These are phyloP conservation scores for Tricholauxania praeusta DNA, from an alignment of 2,888 invertebrate species.

Conservation along the genomic window DNA sequence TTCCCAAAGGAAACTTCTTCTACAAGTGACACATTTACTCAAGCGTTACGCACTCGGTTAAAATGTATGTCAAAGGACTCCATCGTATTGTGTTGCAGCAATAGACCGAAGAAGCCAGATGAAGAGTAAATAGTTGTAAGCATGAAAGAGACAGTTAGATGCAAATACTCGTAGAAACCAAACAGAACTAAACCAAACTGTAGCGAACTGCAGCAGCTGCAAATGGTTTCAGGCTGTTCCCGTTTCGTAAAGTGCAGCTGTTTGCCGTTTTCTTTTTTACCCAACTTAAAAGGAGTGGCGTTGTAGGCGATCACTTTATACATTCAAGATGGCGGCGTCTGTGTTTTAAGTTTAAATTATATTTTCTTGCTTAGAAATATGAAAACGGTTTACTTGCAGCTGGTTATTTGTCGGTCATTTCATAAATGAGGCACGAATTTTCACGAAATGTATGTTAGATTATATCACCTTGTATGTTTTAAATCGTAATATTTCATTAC, in stretches of 20 bases:
- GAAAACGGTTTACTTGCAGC: too few relatives aligned
- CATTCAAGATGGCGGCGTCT: constrained; percentile 18
- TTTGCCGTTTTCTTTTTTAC: background rate
- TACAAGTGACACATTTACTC: constrained; percentile 1
- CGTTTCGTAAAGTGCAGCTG: constrained; percentile 18
- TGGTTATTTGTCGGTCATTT: too few relatives aligned
- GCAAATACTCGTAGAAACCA: background rate
- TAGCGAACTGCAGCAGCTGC: too few relatives aligned
- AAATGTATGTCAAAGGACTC: constrained; percentile 6
- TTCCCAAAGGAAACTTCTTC: too few relatives aligned
- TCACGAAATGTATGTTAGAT: too few relatives aligned
- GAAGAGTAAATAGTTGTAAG: background rate
- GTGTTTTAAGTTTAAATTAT: constrained; percentile 25
- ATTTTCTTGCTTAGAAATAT: background rate
- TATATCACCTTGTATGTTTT: too few relatives aligned
- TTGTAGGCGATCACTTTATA: constrained; percentile 8
- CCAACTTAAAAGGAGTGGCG: background rate
- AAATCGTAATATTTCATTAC: too few relatives aligned
- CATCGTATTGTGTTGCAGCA: constrained; percentile 1
- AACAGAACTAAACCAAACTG: background rate
- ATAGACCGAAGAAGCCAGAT: background rate
- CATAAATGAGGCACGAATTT: too few relatives aligned
- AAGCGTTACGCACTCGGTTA: background rate
- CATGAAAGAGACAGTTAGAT: background rate
- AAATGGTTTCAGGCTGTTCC: constrained; percentile 16